Evolutionary conservation across 2,797 vertebrate species (phyloP).

Genomic region (Nannoperca obscura): DNA sequence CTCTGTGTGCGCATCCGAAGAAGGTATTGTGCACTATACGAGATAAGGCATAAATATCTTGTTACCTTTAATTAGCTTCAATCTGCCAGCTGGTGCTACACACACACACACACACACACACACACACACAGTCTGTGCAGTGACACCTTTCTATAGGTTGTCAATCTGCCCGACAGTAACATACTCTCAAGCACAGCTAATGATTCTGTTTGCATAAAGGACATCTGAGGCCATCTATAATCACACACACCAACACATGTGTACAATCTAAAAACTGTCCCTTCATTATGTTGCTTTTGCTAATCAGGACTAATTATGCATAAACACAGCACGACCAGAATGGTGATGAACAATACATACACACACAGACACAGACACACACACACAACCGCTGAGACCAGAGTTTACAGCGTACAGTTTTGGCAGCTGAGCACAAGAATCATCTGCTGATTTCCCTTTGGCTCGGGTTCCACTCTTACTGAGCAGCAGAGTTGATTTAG

Average conservation of each 20-base stretch:
- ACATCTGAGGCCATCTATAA: conserved; percentile 56
- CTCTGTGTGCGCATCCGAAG: conserved; percentile 37
- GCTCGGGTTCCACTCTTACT: conserved; percentile 42
- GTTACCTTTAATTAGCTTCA: conserved; percentile 61
- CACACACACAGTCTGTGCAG: conserved; percentile 4
- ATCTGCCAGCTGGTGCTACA: conserved; percentile 67
- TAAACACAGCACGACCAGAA: conserved; percentile 34
- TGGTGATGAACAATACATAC: neutral
- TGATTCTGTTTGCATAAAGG: conserved; percentile 47
- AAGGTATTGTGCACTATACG: conserved; percentile 12
- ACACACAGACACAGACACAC: conserved; percentile 1
- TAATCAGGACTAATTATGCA: conserved; percentile 42
- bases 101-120: conserved; percentile 18
- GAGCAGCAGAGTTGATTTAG: conserved; percentile 56
- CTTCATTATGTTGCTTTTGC: conserved; percentile 15
- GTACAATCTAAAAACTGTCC: conserved; percentile 12
- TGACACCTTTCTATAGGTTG: conserved; percentile 34
- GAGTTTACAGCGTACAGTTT: conserved; percentile 18
- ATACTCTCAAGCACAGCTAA: conserved; percentile 46
- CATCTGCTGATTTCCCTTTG: conserved; percentile 66
- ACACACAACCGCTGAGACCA: conserved; percentile 17
- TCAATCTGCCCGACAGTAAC: conserved; percentile 24
- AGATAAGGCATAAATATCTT: conserved; percentile 53
- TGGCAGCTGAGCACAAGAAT: conserved; percentile 56
- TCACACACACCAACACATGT: conserved; percentile 27